Conservation (phyloP, 2,797 vertebrate genomes). For the Phoebastria nigripes region DNA sequence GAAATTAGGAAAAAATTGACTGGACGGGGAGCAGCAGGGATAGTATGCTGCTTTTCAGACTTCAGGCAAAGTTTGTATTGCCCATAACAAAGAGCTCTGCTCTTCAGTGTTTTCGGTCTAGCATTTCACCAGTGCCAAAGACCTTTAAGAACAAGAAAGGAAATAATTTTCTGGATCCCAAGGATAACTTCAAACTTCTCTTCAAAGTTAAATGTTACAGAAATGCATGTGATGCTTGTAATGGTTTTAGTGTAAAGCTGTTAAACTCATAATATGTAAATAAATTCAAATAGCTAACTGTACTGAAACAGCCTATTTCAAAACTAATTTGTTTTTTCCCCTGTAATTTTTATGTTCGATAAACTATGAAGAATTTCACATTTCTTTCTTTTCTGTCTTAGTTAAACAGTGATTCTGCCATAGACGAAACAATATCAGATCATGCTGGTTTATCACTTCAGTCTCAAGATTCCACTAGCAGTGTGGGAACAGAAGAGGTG, state of each 20-base stretch:
- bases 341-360: not conserved
- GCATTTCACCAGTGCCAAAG: not conserved
- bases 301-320: not conserved
- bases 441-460: slow-evolving; percentile 87
- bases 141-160: not conserved
- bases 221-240: not conserved
- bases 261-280: not conserved
- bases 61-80: not conserved
- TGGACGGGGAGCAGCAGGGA: not conserved
- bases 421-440: slow-evolving; percentile 86
- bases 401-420: slow-evolving; percentile 89
- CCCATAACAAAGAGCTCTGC: not conserved
- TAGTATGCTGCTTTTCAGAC: not conserved
- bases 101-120: not conserved
- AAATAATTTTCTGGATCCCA: not conserved
- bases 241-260: not conserved
- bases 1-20: not conserved
- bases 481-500: slow-evolving; percentile 84
- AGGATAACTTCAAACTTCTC: not conserved
- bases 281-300: not conserved
- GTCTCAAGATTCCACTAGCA: slow-evolving; percentile 90
- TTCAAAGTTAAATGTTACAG: not conserved
- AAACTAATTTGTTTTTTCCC: not conserved
- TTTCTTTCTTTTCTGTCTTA: slow-evolving; percentile 56
- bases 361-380: not conserved